Percentiles rank a stretch among this genome's conserved stretches.
These are phyloP conservation scores for Pyrgilauda ruficollis DNA, from an alignment of 2,113 vertebrate species.

Conservation along the genomic window DNA sequence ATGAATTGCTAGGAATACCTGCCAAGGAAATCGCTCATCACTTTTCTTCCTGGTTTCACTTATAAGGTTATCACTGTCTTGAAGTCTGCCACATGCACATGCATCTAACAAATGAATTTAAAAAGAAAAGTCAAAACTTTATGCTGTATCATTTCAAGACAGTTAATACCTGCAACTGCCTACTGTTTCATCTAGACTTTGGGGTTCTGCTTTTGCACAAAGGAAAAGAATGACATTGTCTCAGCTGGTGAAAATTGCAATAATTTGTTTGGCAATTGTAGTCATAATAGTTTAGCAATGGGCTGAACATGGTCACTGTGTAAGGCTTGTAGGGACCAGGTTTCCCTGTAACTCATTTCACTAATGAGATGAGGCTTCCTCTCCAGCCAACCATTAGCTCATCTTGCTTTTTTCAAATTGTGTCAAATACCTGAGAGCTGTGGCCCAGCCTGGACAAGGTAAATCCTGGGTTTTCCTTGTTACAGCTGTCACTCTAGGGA, in stretches of 20 bases:
- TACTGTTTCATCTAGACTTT: background rate
- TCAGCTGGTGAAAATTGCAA: background rate
- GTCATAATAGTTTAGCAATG: background rate
- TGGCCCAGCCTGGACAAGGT: background rate
- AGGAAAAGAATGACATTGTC: background rate
- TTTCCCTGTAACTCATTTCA: background rate
- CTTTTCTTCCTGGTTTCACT: background rate
- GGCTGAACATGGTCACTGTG: fast-evolving
- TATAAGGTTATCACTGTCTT: background rate
- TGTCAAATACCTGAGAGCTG: background rate
- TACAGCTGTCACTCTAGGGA: background rate
- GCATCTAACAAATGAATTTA: slow-evolving; percentile 38
- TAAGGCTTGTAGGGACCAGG: background rate
- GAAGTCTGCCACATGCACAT: slow-evolving; percentile 71
- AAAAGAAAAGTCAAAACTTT: background rate
- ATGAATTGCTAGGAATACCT: slow-evolving; percentile 73
- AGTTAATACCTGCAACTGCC: background rate
- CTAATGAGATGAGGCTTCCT: background rate
- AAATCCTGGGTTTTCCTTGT: background rate
- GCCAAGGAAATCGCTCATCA: slow-evolving; percentile 81
- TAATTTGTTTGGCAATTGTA: background rate
- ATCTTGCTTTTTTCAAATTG: background rate
- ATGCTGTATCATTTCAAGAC: background rate
- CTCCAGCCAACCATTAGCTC: background rate
- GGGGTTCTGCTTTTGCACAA: background rate